phyloP scores from a whole-genome alignment of 2,888 invertebrate genomes.

The Metacarcinus magister region DNA sequence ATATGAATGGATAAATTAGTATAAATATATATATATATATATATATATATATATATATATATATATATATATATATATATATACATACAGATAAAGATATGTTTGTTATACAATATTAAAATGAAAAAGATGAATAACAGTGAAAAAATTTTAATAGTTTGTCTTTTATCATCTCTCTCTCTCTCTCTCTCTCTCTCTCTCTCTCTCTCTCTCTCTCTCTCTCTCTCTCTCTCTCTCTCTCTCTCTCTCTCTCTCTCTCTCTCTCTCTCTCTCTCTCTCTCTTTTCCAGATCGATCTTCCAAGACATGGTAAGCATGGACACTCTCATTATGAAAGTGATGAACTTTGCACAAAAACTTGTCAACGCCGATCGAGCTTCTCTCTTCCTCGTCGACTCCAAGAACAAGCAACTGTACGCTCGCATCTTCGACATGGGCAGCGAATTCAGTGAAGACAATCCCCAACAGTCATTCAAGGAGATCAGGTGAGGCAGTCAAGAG shows the following conservation, averaged over 20 bases:
- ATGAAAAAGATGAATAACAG: neutral
- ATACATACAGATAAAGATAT: neutral
- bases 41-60: neutral
- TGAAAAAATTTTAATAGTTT: neutral
- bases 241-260: neutral
- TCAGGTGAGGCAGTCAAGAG: slow-evolving; percentile 83
- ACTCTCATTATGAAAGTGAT: slow-evolving; percentile 92
- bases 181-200: neutral
- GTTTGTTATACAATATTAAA: neutral
- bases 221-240: neutral
- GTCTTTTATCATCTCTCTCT: neutral
- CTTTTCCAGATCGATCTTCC: slow-evolving; percentile 91
- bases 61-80: neutral
- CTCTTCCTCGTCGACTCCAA: slow-evolving; percentile 91
- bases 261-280: neutral
- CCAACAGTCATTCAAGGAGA: slow-evolving; percentile 83
- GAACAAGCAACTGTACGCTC: slow-evolving; percentile 91
- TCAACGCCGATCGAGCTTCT: slow-evolving; percentile 93
- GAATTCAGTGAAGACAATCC: slow-evolving; percentile 84
- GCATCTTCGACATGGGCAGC: slow-evolving; percentile 90
- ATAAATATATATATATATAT: neutral
- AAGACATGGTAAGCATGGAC: slow-evolving; percentile 94
- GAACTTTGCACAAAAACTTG: slow-evolving; percentile 92
- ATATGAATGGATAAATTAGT: too few relatives aligned
- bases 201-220: neutral